Evolutionary conservation across 1,140 invertebrate species (phyloP).

Genomic region (Hycleus phaleratus): DNA sequence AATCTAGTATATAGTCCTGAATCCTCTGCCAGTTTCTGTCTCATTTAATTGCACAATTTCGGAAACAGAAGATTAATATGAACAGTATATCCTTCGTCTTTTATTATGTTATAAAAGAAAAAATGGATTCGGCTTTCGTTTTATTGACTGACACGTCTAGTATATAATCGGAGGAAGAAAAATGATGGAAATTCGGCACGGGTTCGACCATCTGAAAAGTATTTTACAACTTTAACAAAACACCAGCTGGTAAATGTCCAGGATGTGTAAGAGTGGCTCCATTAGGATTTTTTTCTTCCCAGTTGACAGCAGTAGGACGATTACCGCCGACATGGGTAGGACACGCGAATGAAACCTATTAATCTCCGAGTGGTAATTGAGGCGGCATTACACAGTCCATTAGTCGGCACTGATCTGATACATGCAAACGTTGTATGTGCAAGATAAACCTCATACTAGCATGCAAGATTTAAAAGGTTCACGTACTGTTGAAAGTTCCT

Average conservation of each 20-base stretch:
- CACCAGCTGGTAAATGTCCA: conserved; percentile 1
- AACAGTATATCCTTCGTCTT: too few species aligned
- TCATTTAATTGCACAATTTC: too few species aligned
- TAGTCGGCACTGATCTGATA: conserved; percentile 27
- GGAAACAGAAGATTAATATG: too few species aligned
- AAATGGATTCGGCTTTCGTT: too few species aligned
- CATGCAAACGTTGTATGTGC: conserved; percentile 16
- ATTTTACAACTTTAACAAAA: conserved; percentile 5
- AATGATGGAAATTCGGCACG: too few species aligned
- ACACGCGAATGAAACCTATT: conserved; percentile 31
- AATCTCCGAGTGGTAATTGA: conserved; percentile 31
- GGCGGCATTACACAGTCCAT: conserved; percentile 32
- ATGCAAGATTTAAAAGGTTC: conserved; percentile 21
- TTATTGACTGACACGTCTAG: too few species aligned
- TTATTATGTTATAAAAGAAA: too few species aligned
- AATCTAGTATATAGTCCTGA: too few species aligned
- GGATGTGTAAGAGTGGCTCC: background rate
- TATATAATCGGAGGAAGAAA: too few species aligned
- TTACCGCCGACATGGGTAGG: conserved; percentile 14
- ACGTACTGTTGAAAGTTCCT: conserved; percentile 6
- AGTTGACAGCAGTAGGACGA: background rate
- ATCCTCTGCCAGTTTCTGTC: too few species aligned
- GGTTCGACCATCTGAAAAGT: too few species aligned
- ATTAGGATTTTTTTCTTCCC: conserved; percentile 6
- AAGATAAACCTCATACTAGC: conserved; percentile 18